Evolutionary conservation across 1,140 invertebrate species (phyloP).

Genomic region (Aplysia californica): DNA sequence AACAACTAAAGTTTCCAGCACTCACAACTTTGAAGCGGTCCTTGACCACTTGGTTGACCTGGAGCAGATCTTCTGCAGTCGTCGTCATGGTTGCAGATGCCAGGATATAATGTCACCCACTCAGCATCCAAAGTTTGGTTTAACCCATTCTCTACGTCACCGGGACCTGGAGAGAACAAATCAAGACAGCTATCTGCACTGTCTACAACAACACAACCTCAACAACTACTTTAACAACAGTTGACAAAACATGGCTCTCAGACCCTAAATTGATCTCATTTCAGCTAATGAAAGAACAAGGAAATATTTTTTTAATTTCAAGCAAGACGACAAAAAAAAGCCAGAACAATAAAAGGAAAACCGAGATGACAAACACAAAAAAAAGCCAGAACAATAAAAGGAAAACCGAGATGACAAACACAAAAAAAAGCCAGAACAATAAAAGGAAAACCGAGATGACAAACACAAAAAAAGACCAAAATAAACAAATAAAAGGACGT

Average conservation of each 20-base stretch:
- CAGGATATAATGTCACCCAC: neutral
- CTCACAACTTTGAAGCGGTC: constrained; percentile 97
- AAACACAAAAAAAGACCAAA: no score
- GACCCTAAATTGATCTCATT: neutral
- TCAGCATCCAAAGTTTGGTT: neutral
- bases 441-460: no score
- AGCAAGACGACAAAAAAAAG: neutral
- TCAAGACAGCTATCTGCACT: no score
- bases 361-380: no score
- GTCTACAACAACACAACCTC: neutral
- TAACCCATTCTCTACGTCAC: constrained; percentile 14
- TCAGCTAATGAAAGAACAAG: neutral
- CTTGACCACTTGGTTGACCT: constrained; percentile 96
- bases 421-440: no score
- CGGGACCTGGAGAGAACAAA: neutral
- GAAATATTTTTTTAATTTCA: neutral
- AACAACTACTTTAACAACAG: neutral
- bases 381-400: no score
- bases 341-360: no score
- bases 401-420: no score
- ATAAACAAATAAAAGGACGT: no score
- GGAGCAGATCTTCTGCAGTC: constrained; percentile 85
- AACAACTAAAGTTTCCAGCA: constrained; percentile 1
- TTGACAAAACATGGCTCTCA: neutral
- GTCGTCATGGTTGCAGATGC: constrained; percentile 27